Conservation (phyloP, 2,797 vertebrate genomes). For the Numenius phaeopus region DNA sequence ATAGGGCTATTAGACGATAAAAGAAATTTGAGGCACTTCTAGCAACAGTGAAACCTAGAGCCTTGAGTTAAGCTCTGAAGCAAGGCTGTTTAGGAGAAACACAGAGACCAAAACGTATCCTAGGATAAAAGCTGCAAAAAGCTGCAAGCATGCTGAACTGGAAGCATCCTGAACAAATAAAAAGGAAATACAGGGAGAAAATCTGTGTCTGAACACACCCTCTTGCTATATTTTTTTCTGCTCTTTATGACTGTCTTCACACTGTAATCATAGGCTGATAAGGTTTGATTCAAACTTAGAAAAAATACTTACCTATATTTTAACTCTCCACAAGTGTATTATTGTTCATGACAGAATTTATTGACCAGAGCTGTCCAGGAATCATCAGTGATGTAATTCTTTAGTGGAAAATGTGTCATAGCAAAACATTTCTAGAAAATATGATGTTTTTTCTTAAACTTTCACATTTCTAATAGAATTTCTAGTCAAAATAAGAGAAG, state of each 20-base stretch:
- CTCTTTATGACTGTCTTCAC: not conserved
- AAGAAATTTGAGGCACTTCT: not conserved
- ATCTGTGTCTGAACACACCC: not conserved
- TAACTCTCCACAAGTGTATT: not conserved
- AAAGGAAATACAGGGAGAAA: not conserved
- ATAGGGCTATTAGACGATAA: not conserved
- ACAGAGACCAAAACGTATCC: not conserved
- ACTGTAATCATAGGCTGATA: not conserved
- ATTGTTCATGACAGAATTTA: not conserved
- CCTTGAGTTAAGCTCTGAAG: not conserved
- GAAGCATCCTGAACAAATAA: not conserved
- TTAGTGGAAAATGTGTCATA: not conserved
- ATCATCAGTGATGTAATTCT: not conserved
- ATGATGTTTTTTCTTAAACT: not conserved
- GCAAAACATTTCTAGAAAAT: not conserved
- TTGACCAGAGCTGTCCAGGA: not conserved
- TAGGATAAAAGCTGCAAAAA: not conserved
- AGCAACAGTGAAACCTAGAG: not conserved
- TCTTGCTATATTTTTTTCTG: not conserved
- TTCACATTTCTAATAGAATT: not conserved
- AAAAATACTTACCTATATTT: not conserved
- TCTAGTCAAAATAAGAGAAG: not conserved
- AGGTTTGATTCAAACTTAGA: not conserved
- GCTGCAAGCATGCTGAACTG: not conserved
- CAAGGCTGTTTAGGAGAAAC: not conserved